phyloP scores from a whole-genome alignment of 2,797 vertebrate genomes.

The Sebastes taczanowskii region DNA sequence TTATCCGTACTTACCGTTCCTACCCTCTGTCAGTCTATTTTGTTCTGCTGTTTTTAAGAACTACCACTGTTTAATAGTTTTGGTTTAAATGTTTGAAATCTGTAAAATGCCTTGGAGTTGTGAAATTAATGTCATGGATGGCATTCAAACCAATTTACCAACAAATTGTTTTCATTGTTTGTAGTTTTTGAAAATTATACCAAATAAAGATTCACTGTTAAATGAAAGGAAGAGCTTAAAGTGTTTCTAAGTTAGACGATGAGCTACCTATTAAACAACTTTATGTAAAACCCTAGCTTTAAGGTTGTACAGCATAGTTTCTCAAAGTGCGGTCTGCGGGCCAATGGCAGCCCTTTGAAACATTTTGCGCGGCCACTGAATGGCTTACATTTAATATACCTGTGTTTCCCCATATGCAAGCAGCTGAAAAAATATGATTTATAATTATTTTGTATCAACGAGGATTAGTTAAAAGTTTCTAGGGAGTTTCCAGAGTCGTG shows the following conservation, averaged over 20 bases:
- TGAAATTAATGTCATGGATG: slow-evolving; percentile 29
- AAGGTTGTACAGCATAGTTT: not conserved
- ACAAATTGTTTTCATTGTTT: slow-evolving; percentile 38
- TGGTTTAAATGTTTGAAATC: slow-evolving; percentile 19
- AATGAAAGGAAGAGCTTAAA: slow-evolving; percentile 7
- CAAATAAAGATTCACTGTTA: slow-evolving; percentile 73
- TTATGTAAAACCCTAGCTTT: not conserved
- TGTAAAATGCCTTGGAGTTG: slow-evolving; percentile 46
- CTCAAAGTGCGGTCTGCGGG: too few species aligned
- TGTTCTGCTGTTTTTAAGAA: slow-evolving; percentile 29
- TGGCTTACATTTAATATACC: too few species aligned
- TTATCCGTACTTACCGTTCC: not conserved
- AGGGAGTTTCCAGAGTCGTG: too few species aligned
- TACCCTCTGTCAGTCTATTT: not conserved
- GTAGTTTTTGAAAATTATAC: slow-evolving; percentile 62
- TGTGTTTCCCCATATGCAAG: too few species aligned
- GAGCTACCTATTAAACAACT: not conserved
- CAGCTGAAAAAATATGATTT: too few species aligned
- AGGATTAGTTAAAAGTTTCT: too few species aligned
- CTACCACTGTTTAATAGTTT: slow-evolving; percentile 26
- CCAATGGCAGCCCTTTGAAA: too few species aligned
- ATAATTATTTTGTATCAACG: accelerated
- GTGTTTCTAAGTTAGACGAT: not conserved
- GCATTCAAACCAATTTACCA: slow-evolving; percentile 44
- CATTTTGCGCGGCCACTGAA: too few species aligned